These are phyloP conservation scores for Ichneumon xanthorius DNA, from an alignment of 2,888 invertebrate species.

Conservation along the genomic window DNA sequence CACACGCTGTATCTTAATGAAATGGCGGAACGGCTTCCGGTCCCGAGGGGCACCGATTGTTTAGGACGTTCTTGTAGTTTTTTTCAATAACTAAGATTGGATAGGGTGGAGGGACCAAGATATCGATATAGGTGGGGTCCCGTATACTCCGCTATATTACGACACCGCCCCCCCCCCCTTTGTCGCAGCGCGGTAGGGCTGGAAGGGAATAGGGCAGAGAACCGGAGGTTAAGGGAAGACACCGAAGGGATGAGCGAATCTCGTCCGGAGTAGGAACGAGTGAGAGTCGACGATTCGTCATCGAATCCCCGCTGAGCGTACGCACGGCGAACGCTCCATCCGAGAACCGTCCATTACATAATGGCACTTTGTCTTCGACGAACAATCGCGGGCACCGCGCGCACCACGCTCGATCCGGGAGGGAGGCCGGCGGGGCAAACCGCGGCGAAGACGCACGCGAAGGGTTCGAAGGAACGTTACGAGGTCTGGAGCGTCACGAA, in stretches of 20 bases:
- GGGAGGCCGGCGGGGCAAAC: not conserved
- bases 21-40: conserved; percentile 75
- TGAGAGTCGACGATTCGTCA: conserved; percentile 51
- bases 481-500: not conserved
- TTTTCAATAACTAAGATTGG: conserved; percentile 79
- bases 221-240: conserved; percentile 23
- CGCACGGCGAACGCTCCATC: conserved; percentile 26
- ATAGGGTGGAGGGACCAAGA: conserved; percentile 70
- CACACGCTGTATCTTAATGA: conserved; percentile 74
- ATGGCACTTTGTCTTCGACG: conserved; percentile 64
- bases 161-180: not conserved
- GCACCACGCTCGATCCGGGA: not conserved
- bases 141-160: not conserved
- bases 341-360: conserved; percentile 61
- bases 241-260: conserved; percentile 21
- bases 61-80: conserved; percentile 75
- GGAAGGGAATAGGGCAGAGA: not conserved
- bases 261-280: conserved; percentile 7
- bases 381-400: conserved; percentile 46
- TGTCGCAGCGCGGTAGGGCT: conserved; percentile 26
- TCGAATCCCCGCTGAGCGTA: conserved; percentile 50
- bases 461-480: not conserved
- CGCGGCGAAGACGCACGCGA: not conserved
- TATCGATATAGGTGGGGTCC: conserved; percentile 32
- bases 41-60: conserved; percentile 76